Evolutionary conservation across 1,140 invertebrate species (phyloP).

Genomic region (Musca vetustissima): DNA sequence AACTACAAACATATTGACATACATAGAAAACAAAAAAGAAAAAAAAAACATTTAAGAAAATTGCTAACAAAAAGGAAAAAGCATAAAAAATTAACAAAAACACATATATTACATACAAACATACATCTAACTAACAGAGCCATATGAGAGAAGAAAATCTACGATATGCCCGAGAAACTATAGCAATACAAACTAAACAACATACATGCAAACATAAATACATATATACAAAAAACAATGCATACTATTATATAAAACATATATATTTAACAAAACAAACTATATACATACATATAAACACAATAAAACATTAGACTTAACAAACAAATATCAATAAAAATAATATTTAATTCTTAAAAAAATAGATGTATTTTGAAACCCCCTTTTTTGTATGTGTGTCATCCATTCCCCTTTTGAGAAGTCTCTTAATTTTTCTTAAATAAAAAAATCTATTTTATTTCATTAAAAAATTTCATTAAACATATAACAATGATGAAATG

Average conservation of each 20-base stretch:
- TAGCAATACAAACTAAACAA: slow-evolving; percentile 5
- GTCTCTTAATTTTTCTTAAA: no score
- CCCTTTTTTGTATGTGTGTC: no score
- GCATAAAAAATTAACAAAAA: neutral
- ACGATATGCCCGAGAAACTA: neutral
- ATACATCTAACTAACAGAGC: neutral
- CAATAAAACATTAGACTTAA: slow-evolving; percentile 4
- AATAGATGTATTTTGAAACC: neutral
- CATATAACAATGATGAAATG: neutral
- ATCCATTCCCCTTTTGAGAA: no score
- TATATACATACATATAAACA: slow-evolving; percentile 11
- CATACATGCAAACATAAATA: neutral
- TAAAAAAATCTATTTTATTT: no score
- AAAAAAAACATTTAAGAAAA: neutral
- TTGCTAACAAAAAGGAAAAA: neutral
- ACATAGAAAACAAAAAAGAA: neutral
- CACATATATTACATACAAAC: neutral
- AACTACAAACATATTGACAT: no score
- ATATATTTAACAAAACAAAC: slow-evolving; percentile 5
- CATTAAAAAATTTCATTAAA: neutral
- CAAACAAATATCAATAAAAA: slow-evolving; percentile 6
- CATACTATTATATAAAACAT: slow-evolving; percentile 8
- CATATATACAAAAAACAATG: slow-evolving; percentile 10
- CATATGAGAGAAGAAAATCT: neutral
- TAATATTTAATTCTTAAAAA: slow-evolving; percentile 2